Conservation (phyloP, 2,888 invertebrate species). For the Diploptera punctata region DNA sequence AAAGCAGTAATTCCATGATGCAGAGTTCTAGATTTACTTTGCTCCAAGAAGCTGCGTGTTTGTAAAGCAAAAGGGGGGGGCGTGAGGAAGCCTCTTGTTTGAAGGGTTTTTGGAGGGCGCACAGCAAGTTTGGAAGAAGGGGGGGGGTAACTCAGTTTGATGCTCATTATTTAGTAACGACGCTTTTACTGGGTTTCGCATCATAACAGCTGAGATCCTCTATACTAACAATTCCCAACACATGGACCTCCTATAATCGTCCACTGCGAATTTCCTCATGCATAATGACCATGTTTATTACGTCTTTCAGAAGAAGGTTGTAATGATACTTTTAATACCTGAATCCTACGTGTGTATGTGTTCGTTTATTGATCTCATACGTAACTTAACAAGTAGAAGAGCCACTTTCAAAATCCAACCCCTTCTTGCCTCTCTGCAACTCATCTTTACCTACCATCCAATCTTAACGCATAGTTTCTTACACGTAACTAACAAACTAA, state of each 20-base stretch:
- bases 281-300: neutral
- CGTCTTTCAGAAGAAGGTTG: neutral
- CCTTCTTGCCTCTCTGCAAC: too few relatives aligned
- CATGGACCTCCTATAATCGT: slow-evolving; percentile 18
- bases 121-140: neutral
- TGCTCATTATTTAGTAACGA: slow-evolving; percentile 43
- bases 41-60: too few relatives aligned
- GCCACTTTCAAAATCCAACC: slow-evolving; percentile 8
- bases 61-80: too few relatives aligned
- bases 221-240: slow-evolving; percentile 11
- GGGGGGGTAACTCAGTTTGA: slow-evolving; percentile 37
- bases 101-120: neutral
- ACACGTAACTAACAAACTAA: too few relatives aligned
- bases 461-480: too few relatives aligned
- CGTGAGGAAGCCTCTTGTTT: slow-evolving; percentile 16
- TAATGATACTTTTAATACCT: neutral
- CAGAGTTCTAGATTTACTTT: too few relatives aligned
- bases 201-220: slow-evolving; percentile 28
- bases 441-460: too few relatives aligned
- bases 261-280: neutral
- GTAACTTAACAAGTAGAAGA: neutral
- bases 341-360: neutral
- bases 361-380: slow-evolving; percentile 11
- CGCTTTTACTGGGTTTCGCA: slow-evolving; percentile 38
- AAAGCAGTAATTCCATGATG: too few relatives aligned